phyloP scores from a whole-genome alignment of 2,797 vertebrate genomes.

The Anas capensis region DNA sequence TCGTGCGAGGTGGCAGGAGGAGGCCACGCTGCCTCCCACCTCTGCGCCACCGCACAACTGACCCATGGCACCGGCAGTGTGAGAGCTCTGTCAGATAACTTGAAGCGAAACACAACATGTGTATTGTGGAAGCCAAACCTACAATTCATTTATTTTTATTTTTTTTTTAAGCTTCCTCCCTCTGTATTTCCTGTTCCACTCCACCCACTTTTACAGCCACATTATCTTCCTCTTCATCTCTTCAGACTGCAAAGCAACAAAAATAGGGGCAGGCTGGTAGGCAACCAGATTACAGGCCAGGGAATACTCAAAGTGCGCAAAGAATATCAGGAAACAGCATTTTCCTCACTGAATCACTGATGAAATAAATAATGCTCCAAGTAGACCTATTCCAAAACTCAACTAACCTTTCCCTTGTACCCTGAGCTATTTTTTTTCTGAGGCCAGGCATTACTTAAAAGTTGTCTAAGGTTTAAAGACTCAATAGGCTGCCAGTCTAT shows the following conservation, averaged over 20 bases:
- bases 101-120: neutral
- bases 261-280: neutral
- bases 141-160: neutral
- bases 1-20: fast-evolving
- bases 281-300: neutral
- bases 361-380: neutral
- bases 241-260: neutral
- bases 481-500: neutral
- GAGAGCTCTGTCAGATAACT: neutral
- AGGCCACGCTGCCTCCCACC: fast-evolving
- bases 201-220: neutral
- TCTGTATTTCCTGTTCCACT: neutral
- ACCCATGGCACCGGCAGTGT: neutral
- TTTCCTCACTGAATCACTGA: neutral
- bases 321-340: neutral
- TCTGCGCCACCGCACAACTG: neutral
- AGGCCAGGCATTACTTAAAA: neutral
- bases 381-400: neutral
- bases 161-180: neutral
- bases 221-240: neutral
- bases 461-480: neutral
- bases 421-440: too few relatives aligned
- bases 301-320: neutral
- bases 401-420: neutral
- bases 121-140: neutral